These are phyloP conservation scores for Ochropleura plecta DNA, from an alignment of 2,888 invertebrate genomes.

Conservation along the genomic window DNA sequence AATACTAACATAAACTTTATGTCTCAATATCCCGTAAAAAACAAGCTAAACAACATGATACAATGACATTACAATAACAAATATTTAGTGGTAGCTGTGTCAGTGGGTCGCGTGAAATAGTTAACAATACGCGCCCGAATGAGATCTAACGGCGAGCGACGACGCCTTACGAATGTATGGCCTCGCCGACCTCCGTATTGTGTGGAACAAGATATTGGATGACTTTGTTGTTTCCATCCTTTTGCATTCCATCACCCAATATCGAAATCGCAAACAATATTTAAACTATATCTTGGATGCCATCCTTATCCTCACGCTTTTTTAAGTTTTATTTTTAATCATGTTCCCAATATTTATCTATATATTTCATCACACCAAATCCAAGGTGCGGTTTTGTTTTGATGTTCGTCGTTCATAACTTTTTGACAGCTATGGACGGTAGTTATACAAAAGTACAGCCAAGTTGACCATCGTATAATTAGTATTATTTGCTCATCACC, in stretches of 20 bases:
- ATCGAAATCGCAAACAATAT: constrained; percentile 75
- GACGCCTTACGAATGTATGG: constrained; percentile 46
- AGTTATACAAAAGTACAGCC: constrained; percentile 84
- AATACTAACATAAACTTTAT: neutral
- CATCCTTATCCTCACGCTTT: constrained; percentile 31
- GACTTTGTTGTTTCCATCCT: constrained; percentile 53
- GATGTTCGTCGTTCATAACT: constrained; percentile 48
- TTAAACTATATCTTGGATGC: constrained; percentile 68
- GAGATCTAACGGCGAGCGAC: constrained; percentile 64
- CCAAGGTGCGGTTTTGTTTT: constrained; percentile 67
- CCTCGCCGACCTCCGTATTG: constrained; percentile 57
- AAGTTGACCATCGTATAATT: constrained; percentile 77
- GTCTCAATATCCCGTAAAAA: constrained; percentile 20
- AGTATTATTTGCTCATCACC: constrained; percentile 80
- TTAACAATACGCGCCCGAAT: constrained; percentile 66
- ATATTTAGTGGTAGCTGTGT: constrained; percentile 71
- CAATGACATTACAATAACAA: constrained; percentile 62
- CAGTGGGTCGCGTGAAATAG: constrained; percentile 71
- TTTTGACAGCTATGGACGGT: constrained; percentile 47
- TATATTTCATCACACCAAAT: constrained; percentile 36
- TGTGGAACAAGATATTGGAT: constrained; percentile 69
- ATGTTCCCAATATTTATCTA: constrained; percentile 13
- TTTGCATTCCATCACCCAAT: constrained; percentile 69
- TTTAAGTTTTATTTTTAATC: constrained; percentile 19
- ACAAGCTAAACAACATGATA: constrained; percentile 24